phyloP scores from a whole-genome alignment of 2,113 vertebrate species.

The Acrocephalus kingi region DNA sequence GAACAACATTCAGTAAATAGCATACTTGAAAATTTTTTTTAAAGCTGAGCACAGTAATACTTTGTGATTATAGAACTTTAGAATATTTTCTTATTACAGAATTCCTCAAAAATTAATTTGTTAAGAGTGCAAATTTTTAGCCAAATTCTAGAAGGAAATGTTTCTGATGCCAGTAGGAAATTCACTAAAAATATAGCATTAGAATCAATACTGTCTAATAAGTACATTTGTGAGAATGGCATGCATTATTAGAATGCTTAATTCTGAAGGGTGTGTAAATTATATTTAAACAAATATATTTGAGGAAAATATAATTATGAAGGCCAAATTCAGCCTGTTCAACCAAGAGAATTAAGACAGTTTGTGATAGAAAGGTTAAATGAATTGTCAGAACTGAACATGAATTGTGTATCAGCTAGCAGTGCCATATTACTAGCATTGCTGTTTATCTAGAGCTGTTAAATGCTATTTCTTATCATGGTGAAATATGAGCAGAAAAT shows the following conservation, averaged over 20 bases:
- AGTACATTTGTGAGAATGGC: neutral
- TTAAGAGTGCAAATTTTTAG: neutral
- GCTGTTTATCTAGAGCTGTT: neutral
- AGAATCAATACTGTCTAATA: neutral
- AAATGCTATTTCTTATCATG: neutral
- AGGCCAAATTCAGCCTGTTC: neutral
- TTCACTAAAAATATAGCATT: neutral
- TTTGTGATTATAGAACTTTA: neutral
- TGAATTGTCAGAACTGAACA: neutral
- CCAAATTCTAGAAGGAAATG: neutral
- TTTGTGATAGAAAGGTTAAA: neutral
- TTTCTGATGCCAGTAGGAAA: neutral
- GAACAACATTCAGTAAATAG: neutral
- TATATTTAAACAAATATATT: neutral
- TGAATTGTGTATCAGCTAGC: neutral
- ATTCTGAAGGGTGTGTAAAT: neutral
- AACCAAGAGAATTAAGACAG: neutral
- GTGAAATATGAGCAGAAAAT: neutral
- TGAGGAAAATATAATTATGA: neutral
- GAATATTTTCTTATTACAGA: neutral
- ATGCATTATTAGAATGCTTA: neutral
- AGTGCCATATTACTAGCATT: neutral
- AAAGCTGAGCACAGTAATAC: neutral
- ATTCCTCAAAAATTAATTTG: neutral
- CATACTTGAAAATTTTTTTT: neutral